Percentiles rank a stretch among this genome's conserved stretches.
phyloP scores from a whole-genome alignment of 2,797 vertebrate species.

The Perodicticus potto region DNA sequence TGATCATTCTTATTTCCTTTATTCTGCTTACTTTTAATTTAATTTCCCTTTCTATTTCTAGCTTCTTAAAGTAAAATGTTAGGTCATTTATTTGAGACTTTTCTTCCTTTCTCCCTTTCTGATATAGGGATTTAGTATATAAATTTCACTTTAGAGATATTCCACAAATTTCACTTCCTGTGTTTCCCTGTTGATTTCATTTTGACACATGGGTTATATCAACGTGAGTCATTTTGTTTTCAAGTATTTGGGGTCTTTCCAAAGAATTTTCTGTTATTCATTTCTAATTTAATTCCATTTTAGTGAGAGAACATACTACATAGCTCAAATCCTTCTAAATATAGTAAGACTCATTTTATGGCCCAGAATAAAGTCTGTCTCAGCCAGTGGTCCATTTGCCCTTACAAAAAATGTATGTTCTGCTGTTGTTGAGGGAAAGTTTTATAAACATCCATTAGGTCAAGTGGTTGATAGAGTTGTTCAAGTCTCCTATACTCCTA shows the following conservation, averaged over 20 bases:
- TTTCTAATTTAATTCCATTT: slow-evolving; percentile 8
- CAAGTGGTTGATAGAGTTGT: neutral
- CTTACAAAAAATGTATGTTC: neutral
- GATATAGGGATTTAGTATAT: neutral
- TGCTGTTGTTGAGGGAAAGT: neutral
- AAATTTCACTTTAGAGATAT: neutral
- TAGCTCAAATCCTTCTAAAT: neutral
- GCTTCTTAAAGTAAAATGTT: neutral
- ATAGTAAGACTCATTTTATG: neutral
- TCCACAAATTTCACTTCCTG: neutral
- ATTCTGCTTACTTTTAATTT: neutral
- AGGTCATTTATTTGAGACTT: neutral
- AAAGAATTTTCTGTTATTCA: neutral
- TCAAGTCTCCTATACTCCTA: neutral
- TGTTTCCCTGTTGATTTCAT: neutral
- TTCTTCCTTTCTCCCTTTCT: neutral
- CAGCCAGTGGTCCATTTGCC: neutral
- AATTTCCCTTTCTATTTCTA: neutral
- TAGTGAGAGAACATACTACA: neutral
- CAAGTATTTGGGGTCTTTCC: neutral
- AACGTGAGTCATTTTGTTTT: neutral
- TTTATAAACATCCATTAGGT: neutral
- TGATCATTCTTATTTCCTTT: slow-evolving; percentile 44
- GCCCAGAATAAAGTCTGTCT: neutral
- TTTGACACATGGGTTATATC: neutral